These are phyloP conservation scores for Australoheros scitulus DNA, from an alignment of 2,113 vertebrate genomes.

Conservation along the genomic window DNA sequence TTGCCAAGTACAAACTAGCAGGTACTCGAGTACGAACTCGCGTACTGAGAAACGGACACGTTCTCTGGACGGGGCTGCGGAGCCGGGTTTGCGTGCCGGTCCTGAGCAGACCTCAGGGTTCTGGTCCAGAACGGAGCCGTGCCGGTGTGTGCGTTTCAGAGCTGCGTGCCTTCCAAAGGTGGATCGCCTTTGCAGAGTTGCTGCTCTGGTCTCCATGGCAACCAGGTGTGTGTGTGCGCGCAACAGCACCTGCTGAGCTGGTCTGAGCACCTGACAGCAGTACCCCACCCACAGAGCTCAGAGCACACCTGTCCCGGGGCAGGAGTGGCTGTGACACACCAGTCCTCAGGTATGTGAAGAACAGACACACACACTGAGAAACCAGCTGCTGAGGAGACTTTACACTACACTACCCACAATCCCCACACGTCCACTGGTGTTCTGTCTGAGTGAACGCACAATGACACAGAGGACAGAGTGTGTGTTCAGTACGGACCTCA, in stretches of 20 bases:
- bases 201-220: neutral
- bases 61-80: too few species aligned
- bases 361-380: neutral
- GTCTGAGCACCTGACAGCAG: neutral
- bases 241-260: neutral
- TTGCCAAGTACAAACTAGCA: too few species aligned
- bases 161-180: neutral
- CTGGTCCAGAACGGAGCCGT: neutral
- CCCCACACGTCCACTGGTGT: neutral
- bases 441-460: too few species aligned
- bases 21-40: too few species aligned
- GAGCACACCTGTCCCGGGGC: conserved; percentile 23
- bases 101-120: too few species aligned
- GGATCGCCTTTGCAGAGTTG: neutral
- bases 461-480: neutral
- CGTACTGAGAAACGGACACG: too few species aligned
- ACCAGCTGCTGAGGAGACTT: neutral
- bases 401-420: neutral
- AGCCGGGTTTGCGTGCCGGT: too few species aligned
- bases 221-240: neutral
- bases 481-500: neutral
- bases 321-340: conserved; percentile 56
- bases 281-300: conserved; percentile 3
- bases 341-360: conserved; percentile 50
- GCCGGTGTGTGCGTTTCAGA: neutral